These are phyloP conservation scores for Umimayanthus kanabou DNA, from an alignment of 92 coral and sea anemone genomes.

Conservation along the genomic window DNA sequence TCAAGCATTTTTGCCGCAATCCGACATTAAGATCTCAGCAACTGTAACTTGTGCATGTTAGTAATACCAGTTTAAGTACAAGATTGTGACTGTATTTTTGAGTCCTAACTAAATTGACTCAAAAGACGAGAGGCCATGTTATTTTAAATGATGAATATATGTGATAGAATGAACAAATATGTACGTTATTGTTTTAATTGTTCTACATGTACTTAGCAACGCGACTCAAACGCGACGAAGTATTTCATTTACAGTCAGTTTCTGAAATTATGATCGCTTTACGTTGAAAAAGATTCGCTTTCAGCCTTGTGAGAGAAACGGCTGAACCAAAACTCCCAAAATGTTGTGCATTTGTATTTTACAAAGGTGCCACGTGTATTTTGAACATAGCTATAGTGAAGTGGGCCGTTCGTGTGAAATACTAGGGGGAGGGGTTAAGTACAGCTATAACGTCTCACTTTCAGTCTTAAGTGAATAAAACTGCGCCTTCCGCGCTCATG, in stretches of 20 bases:
- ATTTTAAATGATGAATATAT: slow-evolving; percentile 8
- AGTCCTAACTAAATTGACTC: not conserved
- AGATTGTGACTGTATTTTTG: not conserved
- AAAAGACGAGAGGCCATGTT: not conserved
- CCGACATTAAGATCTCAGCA: not conserved
- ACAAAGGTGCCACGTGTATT: not conserved
- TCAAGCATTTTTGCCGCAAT: not conserved
- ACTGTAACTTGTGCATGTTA: not conserved
- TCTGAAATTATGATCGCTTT: not conserved
- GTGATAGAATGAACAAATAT: not conserved
- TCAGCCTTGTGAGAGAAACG: not conserved
- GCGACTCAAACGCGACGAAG: not conserved
- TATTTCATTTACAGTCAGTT: not conserved
- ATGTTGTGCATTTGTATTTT: not conserved
- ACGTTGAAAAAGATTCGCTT: no score
- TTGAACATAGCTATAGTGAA: not conserved
- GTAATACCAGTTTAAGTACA: not conserved
- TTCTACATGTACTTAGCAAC: not conserved
- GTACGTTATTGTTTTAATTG: slow-evolving; percentile 6
- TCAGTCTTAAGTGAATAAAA: no score
- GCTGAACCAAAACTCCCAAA: not conserved
- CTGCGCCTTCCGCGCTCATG: no score
- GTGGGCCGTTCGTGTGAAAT: not conserved
- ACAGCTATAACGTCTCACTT: no score
- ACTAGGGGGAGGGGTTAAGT: not conserved